Base-by-base conservation (phyloP, 2,797 vertebrate species). In the Trachops cirrhosus region DNA sequence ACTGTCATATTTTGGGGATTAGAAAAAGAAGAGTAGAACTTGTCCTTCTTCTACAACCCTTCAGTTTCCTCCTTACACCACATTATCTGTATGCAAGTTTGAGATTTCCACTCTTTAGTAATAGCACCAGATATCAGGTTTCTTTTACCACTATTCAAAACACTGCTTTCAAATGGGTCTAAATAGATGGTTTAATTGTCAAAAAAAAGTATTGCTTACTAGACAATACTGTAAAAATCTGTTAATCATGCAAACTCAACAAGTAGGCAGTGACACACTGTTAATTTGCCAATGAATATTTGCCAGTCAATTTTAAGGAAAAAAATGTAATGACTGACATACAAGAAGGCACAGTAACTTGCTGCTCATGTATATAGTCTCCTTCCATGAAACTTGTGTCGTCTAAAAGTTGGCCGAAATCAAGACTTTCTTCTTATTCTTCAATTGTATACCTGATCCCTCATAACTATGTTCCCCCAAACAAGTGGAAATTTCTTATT, bases 401-500 rank as follows among this genome's bases (percentile, higher is more conserved):
- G 86, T 59, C 68, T 67, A n/a, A 79, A 86, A 89, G 39, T 46
- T 90, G 26, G 32, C 54, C 4, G 92, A 46, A 95, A 95, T 68
- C 87, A 95, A 82, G 46, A 84, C 34, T 86, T 54, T 88, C n/a
- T 64, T 96, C 89, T 86, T 59, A 87, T 75, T 87, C 83, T 71
- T 84, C 74, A 62, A 29, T 39, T 6, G 29, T 64, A 87, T 70
- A 52, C 34, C 32, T 75, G 37, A 48, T 44, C 24, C 34, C 39
- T 93, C 64, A 87, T 9, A 75, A 91, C 8, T 70, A n/a, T 4
- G 57, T 52, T 7, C 68, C 37, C 59, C 88, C 41, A 75, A 84
- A 83, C 15, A 70, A 86, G 93, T 29, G 52, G 4, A 94, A 92
- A 94, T 16, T 44, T 87, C 32, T 62, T 12, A 79, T 73, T 83